Percentiles rank a stretch among this genome's conserved stretches.
phyloP scores from a whole-genome alignment of 1,140 invertebrate genomes.

The Argopecten irradians region DNA sequence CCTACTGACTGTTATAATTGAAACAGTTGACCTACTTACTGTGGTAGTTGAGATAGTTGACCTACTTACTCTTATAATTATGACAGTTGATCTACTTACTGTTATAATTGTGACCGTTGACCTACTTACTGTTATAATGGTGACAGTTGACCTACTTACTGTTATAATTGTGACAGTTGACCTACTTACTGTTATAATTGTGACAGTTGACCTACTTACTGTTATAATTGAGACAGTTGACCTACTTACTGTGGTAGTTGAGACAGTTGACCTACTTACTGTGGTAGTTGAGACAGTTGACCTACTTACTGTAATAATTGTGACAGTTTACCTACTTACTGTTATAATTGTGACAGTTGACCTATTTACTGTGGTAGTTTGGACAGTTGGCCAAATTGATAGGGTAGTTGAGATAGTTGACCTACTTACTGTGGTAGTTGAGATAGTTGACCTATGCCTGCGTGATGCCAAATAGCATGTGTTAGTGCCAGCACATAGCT shows the following conservation, averaged over 20 bases:
- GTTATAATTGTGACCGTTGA: too few species aligned
- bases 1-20: not conserved
- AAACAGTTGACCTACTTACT: not conserved
- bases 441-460: conserved; percentile 78
- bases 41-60: not conserved
- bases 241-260: not conserved
- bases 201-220: not conserved
- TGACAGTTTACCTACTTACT: not conserved
- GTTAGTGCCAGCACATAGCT: conserved; percentile 90
- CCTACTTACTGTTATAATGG: not conserved
- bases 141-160: not conserved
- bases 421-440: conserved; percentile 73
- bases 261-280: not conserved
- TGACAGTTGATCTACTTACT: not conserved
- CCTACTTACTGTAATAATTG: not conserved
- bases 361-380: not conserved
- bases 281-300: not conserved
- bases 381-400: not conserved
- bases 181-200: not conserved
- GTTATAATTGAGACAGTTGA: not conserved
- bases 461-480: conserved; percentile 84
- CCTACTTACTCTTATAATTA: not conserved
- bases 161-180: not conserved
- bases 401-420: not conserved
- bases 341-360: not conserved